These are phyloP conservation scores for Lepeophtheirus salmonis DNA, from an alignment of 1,140 invertebrate genomes.

Conservation along the genomic window DNA sequence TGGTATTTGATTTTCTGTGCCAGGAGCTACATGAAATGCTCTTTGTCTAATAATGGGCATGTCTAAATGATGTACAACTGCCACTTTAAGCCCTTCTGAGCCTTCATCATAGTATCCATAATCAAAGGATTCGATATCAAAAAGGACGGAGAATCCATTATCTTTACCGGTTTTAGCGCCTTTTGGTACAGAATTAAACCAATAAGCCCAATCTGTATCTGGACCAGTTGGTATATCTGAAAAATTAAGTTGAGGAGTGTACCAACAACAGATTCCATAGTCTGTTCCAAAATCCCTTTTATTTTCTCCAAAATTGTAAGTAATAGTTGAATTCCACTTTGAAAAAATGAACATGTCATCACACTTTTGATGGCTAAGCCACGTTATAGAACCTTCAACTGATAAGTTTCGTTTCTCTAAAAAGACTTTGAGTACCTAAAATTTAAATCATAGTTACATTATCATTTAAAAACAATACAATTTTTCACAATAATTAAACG, in stretches of 20 bases:
- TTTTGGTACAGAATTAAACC: constrained; percentile 17
- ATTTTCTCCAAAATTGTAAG: constrained; percentile 15
- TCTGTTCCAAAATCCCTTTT: constrained; percentile 18
- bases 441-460: too few species aligned
- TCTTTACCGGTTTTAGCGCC: constrained; percentile 18
- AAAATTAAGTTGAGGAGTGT: constrained; percentile 17
- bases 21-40: constrained; percentile 18
- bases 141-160: constrained; percentile 18
- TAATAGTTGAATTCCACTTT: constrained; percentile 17
- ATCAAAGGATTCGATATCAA: constrained; percentile 18
- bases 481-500: too few species aligned
- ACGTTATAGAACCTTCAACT: constrained; percentile 12
- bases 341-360: constrained; percentile 18
- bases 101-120: constrained; percentile 19
- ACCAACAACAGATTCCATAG: constrained; percentile 19
- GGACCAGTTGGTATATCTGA: constrained; percentile 11
- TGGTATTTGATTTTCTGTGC: constrained; percentile 18
- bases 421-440: constrained; percentile 7
- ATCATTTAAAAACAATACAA: too few species aligned
- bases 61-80: constrained; percentile 15
- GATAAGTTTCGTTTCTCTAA: constrained; percentile 9
- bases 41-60: constrained; percentile 18
- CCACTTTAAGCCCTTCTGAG: constrained; percentile 16
- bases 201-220: constrained; percentile 17
- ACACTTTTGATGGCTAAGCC: constrained; percentile 16